These are phyloP conservation scores for Hyphantria cunea DNA, from an alignment of 1,140 invertebrate genomes.

Conservation along the genomic window DNA sequence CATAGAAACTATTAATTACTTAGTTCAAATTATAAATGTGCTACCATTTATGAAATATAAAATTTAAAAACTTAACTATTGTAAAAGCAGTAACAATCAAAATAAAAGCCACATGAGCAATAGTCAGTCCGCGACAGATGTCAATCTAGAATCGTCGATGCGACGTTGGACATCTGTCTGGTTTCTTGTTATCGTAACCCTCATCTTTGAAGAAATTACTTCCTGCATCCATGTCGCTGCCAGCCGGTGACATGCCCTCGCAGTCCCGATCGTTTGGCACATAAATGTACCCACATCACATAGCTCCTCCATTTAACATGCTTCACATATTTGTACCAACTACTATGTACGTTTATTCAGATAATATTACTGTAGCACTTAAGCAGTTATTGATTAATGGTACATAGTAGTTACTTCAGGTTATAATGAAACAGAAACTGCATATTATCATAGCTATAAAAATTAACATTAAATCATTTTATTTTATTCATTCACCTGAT, in stretches of 20 bases:
- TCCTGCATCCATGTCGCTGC: slow-evolving; percentile 45
- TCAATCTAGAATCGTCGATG: slow-evolving; percentile 44
- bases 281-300: slow-evolving; percentile 37
- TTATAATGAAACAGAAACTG: too few relatives aligned
- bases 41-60: too few relatives aligned
- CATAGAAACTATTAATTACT: too few relatives aligned
- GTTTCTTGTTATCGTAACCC: slow-evolving; percentile 53
- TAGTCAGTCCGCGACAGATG: slow-evolving; percentile 40
- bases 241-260: slow-evolving; percentile 41
- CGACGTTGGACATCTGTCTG: slow-evolving; percentile 47
- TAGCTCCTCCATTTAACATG: slow-evolving; percentile 20
- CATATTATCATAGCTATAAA: too few relatives aligned
- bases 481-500: too few relatives aligned
- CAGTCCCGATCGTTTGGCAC: slow-evolving; percentile 33
- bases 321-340: slow-evolving; percentile 21
- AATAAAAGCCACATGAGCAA: slow-evolving; percentile 22
- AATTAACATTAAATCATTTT: too few relatives aligned
- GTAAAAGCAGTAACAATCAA: slow-evolving; percentile 19
- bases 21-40: too few relatives aligned
- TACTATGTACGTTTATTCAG: background rate
- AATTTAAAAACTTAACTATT: too few relatives aligned
- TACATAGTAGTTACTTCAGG: too few relatives aligned
- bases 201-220: slow-evolving; percentile 56
- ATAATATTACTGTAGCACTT: background rate
- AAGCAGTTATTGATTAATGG: too few relatives aligned